Conservation (phyloP, 2,113 vertebrate genomes). For the Mugil cephalus region DNA sequence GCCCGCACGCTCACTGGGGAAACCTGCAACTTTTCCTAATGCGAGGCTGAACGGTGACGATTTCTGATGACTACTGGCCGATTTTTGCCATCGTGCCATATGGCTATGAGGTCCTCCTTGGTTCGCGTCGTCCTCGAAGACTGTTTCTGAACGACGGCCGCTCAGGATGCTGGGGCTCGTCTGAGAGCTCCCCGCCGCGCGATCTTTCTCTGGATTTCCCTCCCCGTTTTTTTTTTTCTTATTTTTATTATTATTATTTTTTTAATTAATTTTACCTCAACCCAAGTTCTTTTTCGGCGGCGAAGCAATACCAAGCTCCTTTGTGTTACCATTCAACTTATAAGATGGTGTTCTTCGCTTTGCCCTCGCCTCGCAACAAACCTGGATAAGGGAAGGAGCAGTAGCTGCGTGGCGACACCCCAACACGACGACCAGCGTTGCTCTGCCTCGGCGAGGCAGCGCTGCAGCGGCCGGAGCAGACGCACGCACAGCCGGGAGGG, state of each 20-base stretch:
- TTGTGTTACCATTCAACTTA: slow-evolving; percentile 33
- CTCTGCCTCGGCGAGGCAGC: slow-evolving; percentile 66
- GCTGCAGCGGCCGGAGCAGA: slow-evolving; percentile 30
- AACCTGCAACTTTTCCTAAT: slow-evolving; percentile 52
- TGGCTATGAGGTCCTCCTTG: slow-evolving; percentile 25
- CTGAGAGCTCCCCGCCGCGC: slow-evolving; percentile 51
- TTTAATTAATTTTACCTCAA: no score
- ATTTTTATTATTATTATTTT: no score
- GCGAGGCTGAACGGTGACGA: slow-evolving; percentile 18
- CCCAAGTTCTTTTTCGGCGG: slow-evolving; percentile 22
- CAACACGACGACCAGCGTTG: slow-evolving; percentile 56
- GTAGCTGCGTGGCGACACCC: slow-evolving; percentile 70
- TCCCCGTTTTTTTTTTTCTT: slow-evolving; percentile 6
- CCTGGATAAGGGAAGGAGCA: slow-evolving; percentile 75
- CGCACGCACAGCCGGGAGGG: slow-evolving; percentile 23
- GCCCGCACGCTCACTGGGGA: slow-evolving; percentile 23
- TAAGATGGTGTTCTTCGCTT: slow-evolving; percentile 70
- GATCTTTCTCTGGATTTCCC: slow-evolving; percentile 36
- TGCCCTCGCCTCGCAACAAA: slow-evolving; percentile 69
- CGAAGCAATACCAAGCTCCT: slow-evolving; percentile 3
- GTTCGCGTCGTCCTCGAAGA: slow-evolving; percentile 27
- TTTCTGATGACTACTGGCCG: background rate
- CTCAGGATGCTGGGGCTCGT: slow-evolving; percentile 68
- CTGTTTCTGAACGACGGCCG: slow-evolving; percentile 28
- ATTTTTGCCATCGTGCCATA: slow-evolving; percentile 16